These are phyloP conservation scores for Rhipidura dahli DNA, from an alignment of 2,113 vertebrate species.

Conservation along the genomic window DNA sequence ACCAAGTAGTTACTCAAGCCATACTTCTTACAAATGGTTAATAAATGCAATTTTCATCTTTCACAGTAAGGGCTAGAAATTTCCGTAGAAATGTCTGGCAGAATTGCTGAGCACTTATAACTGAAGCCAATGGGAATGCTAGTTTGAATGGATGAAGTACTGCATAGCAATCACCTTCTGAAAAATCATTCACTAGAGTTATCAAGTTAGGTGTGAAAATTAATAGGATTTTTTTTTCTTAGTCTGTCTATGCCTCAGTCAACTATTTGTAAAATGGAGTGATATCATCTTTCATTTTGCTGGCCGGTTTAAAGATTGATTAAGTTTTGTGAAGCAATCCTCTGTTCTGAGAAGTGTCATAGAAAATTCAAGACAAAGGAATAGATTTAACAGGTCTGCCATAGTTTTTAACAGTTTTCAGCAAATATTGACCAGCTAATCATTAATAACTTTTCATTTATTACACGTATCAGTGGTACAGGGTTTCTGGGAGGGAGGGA, in stretches of 20 bases:
- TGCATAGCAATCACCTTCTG: background rate
- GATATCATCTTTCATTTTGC: slow-evolving; percentile 43
- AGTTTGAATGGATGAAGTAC: background rate
- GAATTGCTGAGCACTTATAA: background rate
- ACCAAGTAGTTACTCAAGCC: background rate
- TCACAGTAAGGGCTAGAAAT: background rate
- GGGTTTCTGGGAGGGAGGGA: background rate
- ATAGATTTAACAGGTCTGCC: background rate
- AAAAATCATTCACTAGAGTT: slow-evolving; percentile 19
- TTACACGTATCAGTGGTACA: background rate
- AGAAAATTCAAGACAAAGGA: slow-evolving; percentile 3
- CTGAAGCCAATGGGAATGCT: background rate
- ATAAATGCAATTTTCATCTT: background rate
- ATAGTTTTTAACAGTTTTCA: background rate
- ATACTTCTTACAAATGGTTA: background rate
- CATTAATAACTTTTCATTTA: background rate
- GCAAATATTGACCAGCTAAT: background rate
- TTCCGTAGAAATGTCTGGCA: background rate
- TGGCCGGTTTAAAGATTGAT: slow-evolving; percentile 27
- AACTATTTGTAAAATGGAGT: background rate
- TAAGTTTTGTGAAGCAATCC: background rate
- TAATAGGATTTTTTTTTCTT: slow-evolving; percentile 28
- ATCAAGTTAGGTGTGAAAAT: slow-evolving; percentile 18
- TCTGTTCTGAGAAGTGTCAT: background rate
- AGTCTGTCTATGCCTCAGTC: background rate